phyloP scores from a whole-genome alignment of 2,888 invertebrate genomes.

The Plemyria rubiginata region DNA sequence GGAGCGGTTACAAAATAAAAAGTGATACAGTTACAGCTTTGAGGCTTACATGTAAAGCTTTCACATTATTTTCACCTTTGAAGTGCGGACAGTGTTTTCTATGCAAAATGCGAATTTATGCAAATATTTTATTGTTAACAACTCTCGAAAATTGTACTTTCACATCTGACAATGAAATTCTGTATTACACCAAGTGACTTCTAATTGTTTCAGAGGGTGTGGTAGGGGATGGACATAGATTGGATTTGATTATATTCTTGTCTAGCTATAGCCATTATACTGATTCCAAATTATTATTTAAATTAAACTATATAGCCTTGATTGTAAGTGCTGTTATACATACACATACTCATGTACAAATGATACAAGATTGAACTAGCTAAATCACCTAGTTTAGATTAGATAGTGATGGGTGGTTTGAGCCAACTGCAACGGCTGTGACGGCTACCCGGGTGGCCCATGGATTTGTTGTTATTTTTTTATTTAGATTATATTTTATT shows the following conservation, averaged over 20 bases:
- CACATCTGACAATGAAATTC: constrained; percentile 39
- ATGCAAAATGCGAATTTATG: constrained; percentile 55
- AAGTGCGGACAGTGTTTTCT: constrained; percentile 44
- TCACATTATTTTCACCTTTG: constrained; percentile 39
- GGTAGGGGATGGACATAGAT: constrained; percentile 10
- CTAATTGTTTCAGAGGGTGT: constrained; percentile 11
- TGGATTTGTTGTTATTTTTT: constrained; percentile 74
- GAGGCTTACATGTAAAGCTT: constrained; percentile 44
- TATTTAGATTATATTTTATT: constrained; percentile 77
- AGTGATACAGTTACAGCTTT: constrained; percentile 36
- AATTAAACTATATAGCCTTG: constrained; percentile 64
- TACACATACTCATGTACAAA: constrained; percentile 77
- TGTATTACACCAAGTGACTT: constrained; percentile 34
- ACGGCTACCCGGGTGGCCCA: constrained; percentile 57
- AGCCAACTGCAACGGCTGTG: constrained; percentile 47
- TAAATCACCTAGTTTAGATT: constrained; percentile 70
- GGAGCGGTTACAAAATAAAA: constrained; percentile 38
- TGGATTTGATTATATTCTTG: constrained; percentile 30
- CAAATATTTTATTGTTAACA: constrained; percentile 51
- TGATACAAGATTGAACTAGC: constrained; percentile 73
- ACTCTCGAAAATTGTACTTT: constrained; percentile 43
- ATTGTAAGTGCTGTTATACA: constrained; percentile 72
- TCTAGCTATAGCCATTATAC: constrained; percentile 37
- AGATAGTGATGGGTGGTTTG: constrained; percentile 53
- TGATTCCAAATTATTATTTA: constrained; percentile 75